These are phyloP conservation scores for Molorchus minor DNA, from an alignment of 2,888 invertebrate species.

Conservation along the genomic window DNA sequence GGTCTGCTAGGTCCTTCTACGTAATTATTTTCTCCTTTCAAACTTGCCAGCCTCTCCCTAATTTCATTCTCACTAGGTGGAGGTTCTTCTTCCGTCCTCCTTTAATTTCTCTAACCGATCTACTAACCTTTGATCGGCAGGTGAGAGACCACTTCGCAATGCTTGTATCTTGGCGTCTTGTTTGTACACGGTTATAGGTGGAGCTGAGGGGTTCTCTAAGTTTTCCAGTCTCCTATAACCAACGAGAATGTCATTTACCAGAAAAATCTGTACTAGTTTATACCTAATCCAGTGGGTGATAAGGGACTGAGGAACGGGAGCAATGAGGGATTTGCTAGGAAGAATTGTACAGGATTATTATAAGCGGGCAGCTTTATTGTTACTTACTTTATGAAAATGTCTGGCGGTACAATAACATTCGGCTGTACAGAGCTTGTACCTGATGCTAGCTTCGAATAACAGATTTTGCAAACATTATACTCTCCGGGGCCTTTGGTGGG, in stretches of 20 bases:
- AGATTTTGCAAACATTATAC: conserved; percentile 73
- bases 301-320: neutral
- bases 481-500: conserved; percentile 70
- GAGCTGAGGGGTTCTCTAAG: conserved; percentile 66
- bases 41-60: conserved; percentile 69
- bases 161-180: conserved; percentile 58
- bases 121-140: conserved; percentile 70
- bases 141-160: conserved; percentile 61
- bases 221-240: conserved; percentile 63
- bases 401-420: conserved; percentile 62
- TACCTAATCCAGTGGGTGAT: neutral
- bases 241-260: conserved; percentile 9
- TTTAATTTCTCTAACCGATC: conserved; percentile 76
- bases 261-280: neutral
- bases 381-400: conserved; percentile 68
- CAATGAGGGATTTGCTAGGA: neutral
- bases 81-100: conserved; percentile 63
- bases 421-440: conserved; percentile 42
- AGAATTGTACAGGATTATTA: neutral
- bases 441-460: conserved; percentile 60
- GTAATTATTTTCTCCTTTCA: conserved; percentile 69
- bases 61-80: conserved; percentile 73
- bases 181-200: conserved; percentile 68
- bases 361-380: neutral
- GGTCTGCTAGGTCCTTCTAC: conserved; percentile 56